Percentiles rank a stretch among this genome's conserved stretches.
These are phyloP conservation scores for Limenitis camilla DNA, from an alignment of 2,888 invertebrate species.

Conservation along the genomic window DNA sequence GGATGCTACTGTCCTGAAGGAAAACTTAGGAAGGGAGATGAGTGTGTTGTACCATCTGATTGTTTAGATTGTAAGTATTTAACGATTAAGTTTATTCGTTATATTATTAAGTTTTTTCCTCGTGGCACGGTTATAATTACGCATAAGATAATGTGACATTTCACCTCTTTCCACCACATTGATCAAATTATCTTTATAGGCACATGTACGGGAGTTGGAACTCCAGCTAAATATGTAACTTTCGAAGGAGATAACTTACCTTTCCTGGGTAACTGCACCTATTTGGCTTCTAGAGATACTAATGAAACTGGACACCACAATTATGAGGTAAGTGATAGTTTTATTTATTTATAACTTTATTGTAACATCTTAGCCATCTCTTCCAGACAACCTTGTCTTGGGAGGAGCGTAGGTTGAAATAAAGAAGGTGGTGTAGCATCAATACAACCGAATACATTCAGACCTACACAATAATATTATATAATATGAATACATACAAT, in stretches of 20 bases:
- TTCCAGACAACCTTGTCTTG: no score
- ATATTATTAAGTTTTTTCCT: no score
- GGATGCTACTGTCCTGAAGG: slow-evolving; percentile 92
- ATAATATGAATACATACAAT: no score
- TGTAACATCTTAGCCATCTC: no score
- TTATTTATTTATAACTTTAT: no score
- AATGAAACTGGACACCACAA: slow-evolving; percentile 69
- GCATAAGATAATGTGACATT: no score
- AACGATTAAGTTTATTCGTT: background rate
- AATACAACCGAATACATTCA: no score
- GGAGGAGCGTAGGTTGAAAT: no score
- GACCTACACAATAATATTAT: no score
- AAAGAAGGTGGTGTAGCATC: no score
- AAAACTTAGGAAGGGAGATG: slow-evolving; percentile 74
- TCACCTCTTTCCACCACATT: background rate
- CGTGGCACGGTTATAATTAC: no score
- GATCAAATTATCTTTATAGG: slow-evolving; percentile 38
- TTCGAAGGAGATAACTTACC: slow-evolving; percentile 88
- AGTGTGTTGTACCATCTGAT: slow-evolving; percentile 80
- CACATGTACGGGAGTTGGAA: slow-evolving; percentile 82
- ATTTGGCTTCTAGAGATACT: slow-evolving; percentile 81
- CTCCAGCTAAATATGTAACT: slow-evolving; percentile 83
- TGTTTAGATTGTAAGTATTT: slow-evolving; percentile 82
- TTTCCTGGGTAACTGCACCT: slow-evolving; percentile 89
- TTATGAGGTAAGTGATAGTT: slow-evolving; percentile 50